Percentiles rank a stretch among this genome's conserved stretches.
These are phyloP conservation scores for Leptarthrus brevirostris DNA, from an alignment of 2,888 invertebrate genomes.

Conservation along the genomic window DNA sequence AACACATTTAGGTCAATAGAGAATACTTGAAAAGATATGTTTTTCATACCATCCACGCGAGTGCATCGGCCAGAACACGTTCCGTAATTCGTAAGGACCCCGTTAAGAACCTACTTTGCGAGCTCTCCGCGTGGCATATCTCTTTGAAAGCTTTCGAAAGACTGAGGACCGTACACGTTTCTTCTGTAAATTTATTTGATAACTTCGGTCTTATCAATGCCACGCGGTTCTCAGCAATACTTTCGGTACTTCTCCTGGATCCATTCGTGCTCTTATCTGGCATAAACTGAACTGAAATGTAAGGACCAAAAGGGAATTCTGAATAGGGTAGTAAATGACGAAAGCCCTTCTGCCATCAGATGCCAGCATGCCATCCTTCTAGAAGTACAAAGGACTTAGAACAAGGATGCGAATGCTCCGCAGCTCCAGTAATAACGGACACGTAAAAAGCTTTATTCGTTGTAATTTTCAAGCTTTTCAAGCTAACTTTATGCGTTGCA, in stretches of 20 bases:
- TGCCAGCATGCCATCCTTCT: background rate
- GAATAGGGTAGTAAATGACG: conserved; percentile 2
- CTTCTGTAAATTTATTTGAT: conserved; percentile 19
- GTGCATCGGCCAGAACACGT: no score
- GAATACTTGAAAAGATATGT: no score
- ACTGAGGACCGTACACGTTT: conserved; percentile 12
- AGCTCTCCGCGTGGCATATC: conserved; percentile 5
- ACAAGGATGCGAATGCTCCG: background rate
- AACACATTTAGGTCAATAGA: no score
- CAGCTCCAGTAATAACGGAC: background rate
- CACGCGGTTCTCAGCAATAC: background rate
- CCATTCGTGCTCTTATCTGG: conserved; percentile 17
- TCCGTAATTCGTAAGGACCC: no score
- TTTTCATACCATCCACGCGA: no score
- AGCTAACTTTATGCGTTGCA: conserved; percentile 20
- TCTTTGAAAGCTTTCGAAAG: conserved; percentile 7
- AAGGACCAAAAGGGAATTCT: background rate
- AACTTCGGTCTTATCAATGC: conserved; percentile 14
- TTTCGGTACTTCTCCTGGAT: no score
- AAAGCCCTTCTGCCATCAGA: background rate
- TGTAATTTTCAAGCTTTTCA: conserved; percentile 28
- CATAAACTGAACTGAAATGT: conserved; percentile 14
- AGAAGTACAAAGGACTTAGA: background rate
- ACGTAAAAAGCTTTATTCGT: conserved; percentile 23
- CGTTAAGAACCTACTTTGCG: no score